phyloP scores from a whole-genome alignment of 2,888 invertebrate species.

The Timandra comae region DNA sequence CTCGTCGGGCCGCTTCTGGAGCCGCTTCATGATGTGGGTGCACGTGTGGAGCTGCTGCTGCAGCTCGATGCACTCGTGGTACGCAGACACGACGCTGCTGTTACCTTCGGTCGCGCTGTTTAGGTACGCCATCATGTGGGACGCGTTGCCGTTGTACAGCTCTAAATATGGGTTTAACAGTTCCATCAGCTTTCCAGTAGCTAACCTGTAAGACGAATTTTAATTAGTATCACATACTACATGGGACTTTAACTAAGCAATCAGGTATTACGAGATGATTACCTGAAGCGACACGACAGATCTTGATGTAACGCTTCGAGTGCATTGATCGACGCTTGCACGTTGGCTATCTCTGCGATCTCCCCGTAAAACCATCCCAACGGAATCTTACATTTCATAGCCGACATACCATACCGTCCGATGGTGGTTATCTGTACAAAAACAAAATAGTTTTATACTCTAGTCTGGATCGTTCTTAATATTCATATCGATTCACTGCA shows the following conservation, averaged over 20 bases:
- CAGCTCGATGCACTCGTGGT: constrained; percentile 89
- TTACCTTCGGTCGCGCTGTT: constrained; percentile 80
- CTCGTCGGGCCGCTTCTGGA: constrained; percentile 78
- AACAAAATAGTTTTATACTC: no score
- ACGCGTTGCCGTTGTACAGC: constrained; percentile 87
- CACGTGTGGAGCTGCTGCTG: constrained; percentile 94
- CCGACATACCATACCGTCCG: constrained; percentile 93
- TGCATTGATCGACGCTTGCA: constrained; percentile 62
- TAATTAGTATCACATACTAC: not conserved
- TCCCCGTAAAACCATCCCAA: constrained; percentile 96
- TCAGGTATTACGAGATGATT: constrained; percentile 6
- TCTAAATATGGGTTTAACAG: constrained; percentile 86
- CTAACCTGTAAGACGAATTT: constrained; percentile 81
- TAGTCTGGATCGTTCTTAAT: no score
- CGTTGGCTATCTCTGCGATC: constrained; percentile 84
- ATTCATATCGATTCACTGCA: no score
- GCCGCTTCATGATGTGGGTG: constrained; percentile 82
- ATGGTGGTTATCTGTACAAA: constrained; percentile 87
- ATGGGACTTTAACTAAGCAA: not conserved
- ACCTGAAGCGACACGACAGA: constrained; percentile 64
- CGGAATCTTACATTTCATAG: constrained; percentile 92
- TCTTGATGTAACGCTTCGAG: constrained; percentile 65
- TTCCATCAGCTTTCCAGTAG: constrained; percentile 89
- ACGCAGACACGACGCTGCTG: constrained; percentile 63
- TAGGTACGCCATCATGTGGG: constrained; percentile 90